These are phyloP conservation scores for Syrrhaptes paradoxus DNA, from an alignment of 2,113 vertebrate species.

Conservation along the genomic window DNA sequence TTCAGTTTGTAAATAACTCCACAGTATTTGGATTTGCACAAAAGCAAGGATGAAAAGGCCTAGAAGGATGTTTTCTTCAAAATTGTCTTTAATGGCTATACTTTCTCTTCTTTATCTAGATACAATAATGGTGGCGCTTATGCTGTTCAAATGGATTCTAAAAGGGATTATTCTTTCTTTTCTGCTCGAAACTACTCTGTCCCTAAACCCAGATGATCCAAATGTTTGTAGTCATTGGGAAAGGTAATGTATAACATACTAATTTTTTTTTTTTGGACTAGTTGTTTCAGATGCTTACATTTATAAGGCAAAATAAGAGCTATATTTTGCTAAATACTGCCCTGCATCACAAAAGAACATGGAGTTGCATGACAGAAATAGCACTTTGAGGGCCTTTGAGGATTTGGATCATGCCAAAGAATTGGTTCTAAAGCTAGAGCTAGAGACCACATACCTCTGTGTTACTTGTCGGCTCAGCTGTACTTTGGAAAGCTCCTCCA, in stretches of 20 bases:
- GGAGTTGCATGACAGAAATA: background rate
- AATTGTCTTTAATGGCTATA: background rate
- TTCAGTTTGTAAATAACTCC: background rate
- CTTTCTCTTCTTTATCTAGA: conserved; percentile 52
- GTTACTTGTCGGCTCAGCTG: background rate
- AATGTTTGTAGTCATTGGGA: conserved; percentile 99
- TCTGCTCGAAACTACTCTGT: conserved; percentile 71
- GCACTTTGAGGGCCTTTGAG: background rate
- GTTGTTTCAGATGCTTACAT: background rate
- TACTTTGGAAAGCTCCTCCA: background rate
- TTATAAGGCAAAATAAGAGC: background rate
- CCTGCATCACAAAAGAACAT: background rate
- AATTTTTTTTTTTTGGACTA: background rate
- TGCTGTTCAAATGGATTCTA: conserved; percentile 60
- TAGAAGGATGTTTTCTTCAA: background rate
- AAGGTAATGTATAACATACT: conserved; percentile 79
- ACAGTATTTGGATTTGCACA: background rate
- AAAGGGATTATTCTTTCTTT: conserved; percentile 71
- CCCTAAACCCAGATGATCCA: conserved; percentile 95
- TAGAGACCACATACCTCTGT: background rate
- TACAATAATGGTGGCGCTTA: conserved; percentile 76
- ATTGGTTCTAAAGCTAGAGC: background rate
- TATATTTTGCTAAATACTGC: background rate
- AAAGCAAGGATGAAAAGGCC: background rate
- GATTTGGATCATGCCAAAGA: background rate